Evolutionary conservation across 35 echinoderm and acorn worm species (phyloP).

Genomic region (Anneissia japonica): DNA sequence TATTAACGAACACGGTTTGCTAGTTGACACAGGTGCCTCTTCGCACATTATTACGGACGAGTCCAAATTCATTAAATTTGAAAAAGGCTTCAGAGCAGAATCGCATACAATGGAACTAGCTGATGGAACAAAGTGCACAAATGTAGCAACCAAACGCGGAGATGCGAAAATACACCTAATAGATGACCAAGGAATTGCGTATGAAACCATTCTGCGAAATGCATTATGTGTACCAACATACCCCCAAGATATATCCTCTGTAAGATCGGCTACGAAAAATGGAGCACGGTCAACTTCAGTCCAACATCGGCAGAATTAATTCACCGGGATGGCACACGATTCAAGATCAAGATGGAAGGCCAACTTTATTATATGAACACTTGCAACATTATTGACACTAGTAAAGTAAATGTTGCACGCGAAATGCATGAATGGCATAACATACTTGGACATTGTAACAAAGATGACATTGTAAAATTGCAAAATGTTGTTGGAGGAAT

Average conservation of each 20-base stretch:
- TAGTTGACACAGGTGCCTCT: background rate
- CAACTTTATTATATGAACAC: conserved; percentile 14
- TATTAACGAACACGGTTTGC: background rate
- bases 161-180: background rate
- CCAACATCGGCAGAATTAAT: background rate
- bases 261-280: background rate
- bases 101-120: background rate
- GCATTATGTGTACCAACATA: conserved; percentile 8
- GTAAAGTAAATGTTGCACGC: background rate
- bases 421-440: background rate
- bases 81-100: background rate
- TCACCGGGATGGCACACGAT: conserved; percentile 32
- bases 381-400: background rate
- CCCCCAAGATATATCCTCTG: conserved; percentile 14
- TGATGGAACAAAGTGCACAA: background rate
- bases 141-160: conserved; percentile 3
- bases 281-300: conserved; percentile 21
- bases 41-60: background rate
- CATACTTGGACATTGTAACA: conserved; percentile 25
- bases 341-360: conserved; percentile 7
- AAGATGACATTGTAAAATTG: conserved; percentile 24
- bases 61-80: background rate
- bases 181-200: background rate
- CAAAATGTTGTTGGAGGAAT: conserved; percentile 33
- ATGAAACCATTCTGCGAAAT: background rate